phyloP scores from a whole-genome alignment of 2,888 invertebrate genomes.

The Norana najaformis region DNA sequence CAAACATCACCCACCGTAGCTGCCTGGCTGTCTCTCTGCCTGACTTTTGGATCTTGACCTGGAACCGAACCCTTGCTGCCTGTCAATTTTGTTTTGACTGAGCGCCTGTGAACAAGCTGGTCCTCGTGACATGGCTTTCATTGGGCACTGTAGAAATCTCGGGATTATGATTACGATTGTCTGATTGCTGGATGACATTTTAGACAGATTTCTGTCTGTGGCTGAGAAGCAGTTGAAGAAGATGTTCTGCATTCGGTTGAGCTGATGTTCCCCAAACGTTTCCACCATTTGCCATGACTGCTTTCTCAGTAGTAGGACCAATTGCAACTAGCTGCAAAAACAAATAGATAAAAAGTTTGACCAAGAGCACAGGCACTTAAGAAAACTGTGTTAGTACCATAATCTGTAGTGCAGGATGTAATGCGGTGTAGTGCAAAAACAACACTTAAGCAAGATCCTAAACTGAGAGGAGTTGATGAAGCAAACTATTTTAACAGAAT shows the following conservation, averaged over 20 bases:
- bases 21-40: too few relatives aligned
- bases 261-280: neutral
- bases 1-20: too few relatives aligned
- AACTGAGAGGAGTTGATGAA: too few relatives aligned
- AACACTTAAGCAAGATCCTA: too few relatives aligned
- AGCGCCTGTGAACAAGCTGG: too few relatives aligned
- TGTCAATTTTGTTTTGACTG: too few relatives aligned
- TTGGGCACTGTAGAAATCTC: too few relatives aligned
- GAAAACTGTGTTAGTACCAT: neutral
- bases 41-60: too few relatives aligned
- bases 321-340: constrained; percentile 5
- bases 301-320: neutral
- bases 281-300: neutral
- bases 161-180: neutral
- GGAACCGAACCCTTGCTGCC: too few relatives aligned
- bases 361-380: neutral
- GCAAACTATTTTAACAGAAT: too few relatives aligned
- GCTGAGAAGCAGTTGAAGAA: neutral
- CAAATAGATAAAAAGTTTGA: neutral
- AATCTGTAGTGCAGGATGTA: neutral
- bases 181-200: neutral
- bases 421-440: neutral
- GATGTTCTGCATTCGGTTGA: neutral
- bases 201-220: neutral
- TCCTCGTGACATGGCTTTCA: too few relatives aligned